Conservation (phyloP, 2,113 vertebrate genomes). For the Pelecanus crispus region DNA sequence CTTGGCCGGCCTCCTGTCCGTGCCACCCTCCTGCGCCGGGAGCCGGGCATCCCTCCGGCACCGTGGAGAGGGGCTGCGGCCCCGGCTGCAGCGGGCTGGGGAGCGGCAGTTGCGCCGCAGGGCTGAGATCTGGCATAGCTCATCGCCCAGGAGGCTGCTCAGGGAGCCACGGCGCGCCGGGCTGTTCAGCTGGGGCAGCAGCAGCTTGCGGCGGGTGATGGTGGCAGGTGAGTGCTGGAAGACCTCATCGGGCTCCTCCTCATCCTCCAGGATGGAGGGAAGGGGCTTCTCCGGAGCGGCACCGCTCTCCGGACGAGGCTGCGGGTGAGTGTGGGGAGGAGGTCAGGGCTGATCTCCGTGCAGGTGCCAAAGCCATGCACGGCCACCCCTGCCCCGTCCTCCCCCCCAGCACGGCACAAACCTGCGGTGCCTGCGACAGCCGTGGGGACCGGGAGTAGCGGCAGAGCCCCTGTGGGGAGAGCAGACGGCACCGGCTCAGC, state of each 20-base stretch:
- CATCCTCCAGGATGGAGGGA: conserved; percentile 77
- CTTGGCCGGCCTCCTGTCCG: conserved; percentile 72
- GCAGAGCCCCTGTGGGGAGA: conserved; percentile 74
- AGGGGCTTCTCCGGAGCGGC: conserved; percentile 74
- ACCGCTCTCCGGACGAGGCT: conserved; percentile 71
- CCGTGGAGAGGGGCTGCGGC: conserved; percentile 73
- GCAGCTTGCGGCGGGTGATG: conserved; percentile 68
- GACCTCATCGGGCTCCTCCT: conserved; percentile 68
- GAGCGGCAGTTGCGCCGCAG: conserved; percentile 75
- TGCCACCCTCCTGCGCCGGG: background rate
- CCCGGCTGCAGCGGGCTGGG: conserved; percentile 70
- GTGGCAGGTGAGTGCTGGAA: conserved; percentile 70
- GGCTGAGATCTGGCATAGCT: conserved; percentile 78
- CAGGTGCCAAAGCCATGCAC: background rate
- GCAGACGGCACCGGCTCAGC: background rate
- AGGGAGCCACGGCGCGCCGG: conserved; percentile 74
- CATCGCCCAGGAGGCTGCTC: conserved; percentile 81
- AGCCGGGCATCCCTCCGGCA: conserved; percentile 42
- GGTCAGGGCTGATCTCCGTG: background rate
- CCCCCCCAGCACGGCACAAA: background rate
- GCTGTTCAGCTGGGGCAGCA: conserved; percentile 76
- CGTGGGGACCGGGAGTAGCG: conserved; percentile 79
- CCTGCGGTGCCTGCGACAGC: conserved; percentile 75
- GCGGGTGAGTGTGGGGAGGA: background rate
- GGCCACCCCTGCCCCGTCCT: background rate